These are phyloP conservation scores for Cryptomyrus ogoouensis DNA, from an alignment of 2,113 vertebrate genomes.

Conservation along the genomic window DNA sequence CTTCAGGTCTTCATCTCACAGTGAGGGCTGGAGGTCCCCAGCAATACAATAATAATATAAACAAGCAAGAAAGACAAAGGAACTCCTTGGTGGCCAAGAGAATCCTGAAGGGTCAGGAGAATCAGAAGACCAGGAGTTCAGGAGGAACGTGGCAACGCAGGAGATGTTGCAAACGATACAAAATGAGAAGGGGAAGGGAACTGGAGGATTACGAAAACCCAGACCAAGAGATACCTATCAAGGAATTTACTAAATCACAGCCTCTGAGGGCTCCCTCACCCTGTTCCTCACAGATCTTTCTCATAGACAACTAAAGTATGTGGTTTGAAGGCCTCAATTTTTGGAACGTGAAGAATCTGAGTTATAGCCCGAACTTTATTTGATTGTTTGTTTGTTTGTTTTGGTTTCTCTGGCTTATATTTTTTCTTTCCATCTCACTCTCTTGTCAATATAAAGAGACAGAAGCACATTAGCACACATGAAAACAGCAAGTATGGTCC, in stretches of 20 bases:
- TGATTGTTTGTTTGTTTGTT: not conserved
- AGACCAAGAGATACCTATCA: not conserved
- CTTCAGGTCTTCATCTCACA: not conserved
- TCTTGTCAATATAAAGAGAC: not conserved
- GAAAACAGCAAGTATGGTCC: slow-evolving; percentile 39
- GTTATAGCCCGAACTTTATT: not conserved
- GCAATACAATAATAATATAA: not conserved
- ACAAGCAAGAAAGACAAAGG: not conserved
- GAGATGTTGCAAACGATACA: not conserved
- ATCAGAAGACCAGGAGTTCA: not conserved
- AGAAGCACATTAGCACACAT: not conserved
- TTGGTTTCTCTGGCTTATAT: not conserved
- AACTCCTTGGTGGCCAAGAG: not conserved
- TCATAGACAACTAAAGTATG: not conserved
- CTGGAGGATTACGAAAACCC: not conserved
- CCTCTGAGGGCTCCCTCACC: not conserved
- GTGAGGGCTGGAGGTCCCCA: not conserved
- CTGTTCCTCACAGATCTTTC: not conserved
- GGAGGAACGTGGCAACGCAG: not conserved
- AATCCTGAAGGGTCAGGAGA: not conserved
- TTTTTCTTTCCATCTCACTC: not conserved
- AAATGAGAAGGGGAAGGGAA: not conserved
- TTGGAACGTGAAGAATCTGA: not conserved
- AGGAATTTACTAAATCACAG: not conserved
- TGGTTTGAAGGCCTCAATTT: not conserved